Conservation (phyloP, 2,113 vertebrate species). For the Hydrochoerus hydrochaeris region DNA sequence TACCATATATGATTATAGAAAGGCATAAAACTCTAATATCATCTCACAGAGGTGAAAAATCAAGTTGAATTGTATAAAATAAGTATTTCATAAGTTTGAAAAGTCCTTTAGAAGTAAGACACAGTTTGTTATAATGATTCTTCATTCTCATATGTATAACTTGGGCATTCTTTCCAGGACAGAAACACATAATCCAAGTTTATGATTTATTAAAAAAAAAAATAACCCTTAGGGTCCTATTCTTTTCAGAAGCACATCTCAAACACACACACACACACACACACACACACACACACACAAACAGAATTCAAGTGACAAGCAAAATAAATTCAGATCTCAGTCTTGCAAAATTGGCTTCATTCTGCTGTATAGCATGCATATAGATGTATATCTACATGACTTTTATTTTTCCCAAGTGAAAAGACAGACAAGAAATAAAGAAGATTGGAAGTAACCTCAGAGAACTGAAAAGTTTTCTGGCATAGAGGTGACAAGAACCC, state of each 20-base stretch:
- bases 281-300: background rate
- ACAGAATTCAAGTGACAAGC: constrained; percentile 13
- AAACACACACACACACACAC: background rate
- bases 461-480: background rate
- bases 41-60: constrained; percentile 71
- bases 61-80: constrained; percentile 72
- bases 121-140: constrained; percentile 66
- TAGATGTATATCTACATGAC: background rate
- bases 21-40: constrained; percentile 62
- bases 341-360: background rate
- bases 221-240: background rate
- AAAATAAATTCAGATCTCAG: constrained; percentile 32
- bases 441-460: background rate
- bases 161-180: constrained; percentile 26
- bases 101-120: constrained; percentile 79
- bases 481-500: background rate
- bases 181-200: background rate
- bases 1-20: constrained; percentile 52
- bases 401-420: background rate
- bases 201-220: constrained; percentile 62
- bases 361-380: background rate
- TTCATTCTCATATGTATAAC: constrained; percentile 64
- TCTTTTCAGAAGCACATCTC: background rate
- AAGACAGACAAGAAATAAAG: background rate
- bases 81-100: constrained; percentile 77